Evolutionary conservation across 23 tunicate genomes (phyloP).

Genomic region (Trididemnum miniatum): DNA sequence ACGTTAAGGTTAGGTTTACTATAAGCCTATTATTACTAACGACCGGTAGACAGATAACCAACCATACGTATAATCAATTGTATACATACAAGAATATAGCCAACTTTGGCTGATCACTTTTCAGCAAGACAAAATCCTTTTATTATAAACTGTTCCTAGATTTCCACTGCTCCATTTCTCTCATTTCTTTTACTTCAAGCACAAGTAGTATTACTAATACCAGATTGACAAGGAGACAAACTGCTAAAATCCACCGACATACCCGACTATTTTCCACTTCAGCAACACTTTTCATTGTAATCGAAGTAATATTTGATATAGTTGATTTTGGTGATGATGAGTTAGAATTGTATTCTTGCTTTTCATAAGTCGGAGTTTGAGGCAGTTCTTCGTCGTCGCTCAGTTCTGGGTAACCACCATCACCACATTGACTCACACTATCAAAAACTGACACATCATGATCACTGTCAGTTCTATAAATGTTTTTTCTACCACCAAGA

Average conservation of each 20-base stretch:
- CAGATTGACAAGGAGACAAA: conserved; percentile 36
- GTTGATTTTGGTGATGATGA: conserved; percentile 52
- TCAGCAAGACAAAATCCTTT: too few relatives aligned
- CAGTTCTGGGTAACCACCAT: conserved; percentile 8
- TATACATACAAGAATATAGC: too few relatives aligned
- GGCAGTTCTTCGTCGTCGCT: conserved; percentile 52
- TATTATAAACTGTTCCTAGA: background rate
- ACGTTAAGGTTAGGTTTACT: too few relatives aligned
- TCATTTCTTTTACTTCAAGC: conserved; percentile 47
- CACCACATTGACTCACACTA: conserved; percentile 60
- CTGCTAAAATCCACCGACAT: conserved; percentile 59
- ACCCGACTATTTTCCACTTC: conserved; percentile 68
- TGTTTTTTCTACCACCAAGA: background rate
- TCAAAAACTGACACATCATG: conserved; percentile 49
- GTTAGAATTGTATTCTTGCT: background rate
- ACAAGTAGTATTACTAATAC: conserved; percentile 44
- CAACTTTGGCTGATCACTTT: too few relatives aligned
- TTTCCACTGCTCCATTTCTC: conserved; percentile 52
- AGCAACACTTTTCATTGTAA: conserved; percentile 48
- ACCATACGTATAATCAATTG: too few relatives aligned
- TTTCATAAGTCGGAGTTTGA: conserved; percentile 4
- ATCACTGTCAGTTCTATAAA: conserved; percentile 25
- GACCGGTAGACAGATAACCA: too few relatives aligned
- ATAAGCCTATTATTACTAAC: too few relatives aligned
- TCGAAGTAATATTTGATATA: conserved; percentile 44